A percentile compares a stretch with the other conserved stretches of the same genome.
Conservation (phyloP, 2,113 vertebrate species). For the Cynoglossus semilaevis region DNA sequence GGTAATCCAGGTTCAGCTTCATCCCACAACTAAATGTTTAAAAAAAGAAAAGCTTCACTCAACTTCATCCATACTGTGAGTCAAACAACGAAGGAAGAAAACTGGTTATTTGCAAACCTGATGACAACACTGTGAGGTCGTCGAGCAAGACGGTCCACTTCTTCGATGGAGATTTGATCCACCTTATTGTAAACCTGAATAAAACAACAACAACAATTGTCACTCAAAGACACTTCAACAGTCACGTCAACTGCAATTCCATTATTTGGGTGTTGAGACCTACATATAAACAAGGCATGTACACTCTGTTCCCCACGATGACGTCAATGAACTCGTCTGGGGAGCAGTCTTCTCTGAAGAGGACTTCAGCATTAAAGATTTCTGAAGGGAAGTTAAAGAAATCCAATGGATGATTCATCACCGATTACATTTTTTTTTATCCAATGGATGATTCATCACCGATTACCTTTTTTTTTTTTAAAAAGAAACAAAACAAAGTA, state of each 20-base stretch:
- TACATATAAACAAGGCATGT: conserved; percentile 98
- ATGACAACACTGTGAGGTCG: conserved; percentile 91
- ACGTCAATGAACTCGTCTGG: conserved; percentile 98
- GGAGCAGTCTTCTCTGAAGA: conserved; percentile 94
- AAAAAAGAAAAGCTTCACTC: neutral
- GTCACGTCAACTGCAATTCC: no score
- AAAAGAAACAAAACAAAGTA: no score
- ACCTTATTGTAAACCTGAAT: conserved; percentile 97
- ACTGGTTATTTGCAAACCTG: conserved; percentile 67
- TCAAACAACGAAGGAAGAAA: neutral
- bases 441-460: neutral
- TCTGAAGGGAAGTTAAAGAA: conserved; percentile 84
- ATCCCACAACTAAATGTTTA: conserved; percentile 85
- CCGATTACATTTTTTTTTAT: no score
- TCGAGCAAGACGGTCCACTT: conserved; percentile 91
- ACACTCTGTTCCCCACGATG: conserved; percentile 96
- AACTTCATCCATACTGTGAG: neutral
- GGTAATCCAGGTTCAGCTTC: conserved; percentile 95
- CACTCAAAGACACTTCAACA: no score
- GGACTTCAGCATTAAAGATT: conserved; percentile 98
- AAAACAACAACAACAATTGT: neutral
- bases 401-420: neutral
- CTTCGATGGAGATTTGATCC: conserved; percentile 97
- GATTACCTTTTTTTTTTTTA: no score
- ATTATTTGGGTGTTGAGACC: conserved; percentile 49